These are phyloP conservation scores for Centruroides sculpturatus DNA, from an alignment of 1,140 invertebrate genomes.

Conservation along the genomic window DNA sequence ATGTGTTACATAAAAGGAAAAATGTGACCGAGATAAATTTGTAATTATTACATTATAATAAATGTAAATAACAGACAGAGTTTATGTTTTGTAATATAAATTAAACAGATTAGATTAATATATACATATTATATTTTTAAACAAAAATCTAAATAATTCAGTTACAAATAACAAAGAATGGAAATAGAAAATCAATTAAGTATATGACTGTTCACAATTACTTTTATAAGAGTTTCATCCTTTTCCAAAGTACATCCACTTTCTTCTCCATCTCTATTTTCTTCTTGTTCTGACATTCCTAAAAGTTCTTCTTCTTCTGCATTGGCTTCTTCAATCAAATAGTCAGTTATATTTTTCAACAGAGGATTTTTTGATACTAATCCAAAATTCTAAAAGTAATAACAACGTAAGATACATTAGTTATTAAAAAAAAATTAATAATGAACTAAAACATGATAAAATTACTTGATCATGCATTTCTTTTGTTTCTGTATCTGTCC, in stretches of 20 bases:
- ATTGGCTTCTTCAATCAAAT: slow-evolving; percentile 93
- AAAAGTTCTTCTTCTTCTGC: slow-evolving; percentile 95
- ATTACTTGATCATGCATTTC: slow-evolving; percentile 7
- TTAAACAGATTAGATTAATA: too few species aligned
- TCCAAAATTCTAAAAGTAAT: slow-evolving; percentile 37
- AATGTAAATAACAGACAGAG: too few species aligned
- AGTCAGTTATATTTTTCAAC: slow-evolving; percentile 93
- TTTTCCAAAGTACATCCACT: slow-evolving; percentile 41
- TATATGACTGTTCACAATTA: slow-evolving; percentile 24
- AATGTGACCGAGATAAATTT: too few species aligned
- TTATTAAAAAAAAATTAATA: too few species aligned
- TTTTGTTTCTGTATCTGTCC: slow-evolving; percentile 40
- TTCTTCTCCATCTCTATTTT: slow-evolving; percentile 35
- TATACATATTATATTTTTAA: too few species aligned
- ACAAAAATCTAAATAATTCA: too few species aligned
- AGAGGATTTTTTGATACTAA: slow-evolving; percentile 79
- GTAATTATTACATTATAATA: too few species aligned
- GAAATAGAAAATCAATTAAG: too few species aligned
- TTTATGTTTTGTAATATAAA: too few species aligned
- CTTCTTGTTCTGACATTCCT: slow-evolving; percentile 47
- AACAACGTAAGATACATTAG: not conserved
- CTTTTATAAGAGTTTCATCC: slow-evolving; percentile 58
- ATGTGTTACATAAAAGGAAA: too few species aligned
- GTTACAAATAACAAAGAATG: too few species aligned
- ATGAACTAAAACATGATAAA: too few species aligned